Conservation (phyloP, 2,888 invertebrate species). For the Plagodis pulveraria region DNA sequence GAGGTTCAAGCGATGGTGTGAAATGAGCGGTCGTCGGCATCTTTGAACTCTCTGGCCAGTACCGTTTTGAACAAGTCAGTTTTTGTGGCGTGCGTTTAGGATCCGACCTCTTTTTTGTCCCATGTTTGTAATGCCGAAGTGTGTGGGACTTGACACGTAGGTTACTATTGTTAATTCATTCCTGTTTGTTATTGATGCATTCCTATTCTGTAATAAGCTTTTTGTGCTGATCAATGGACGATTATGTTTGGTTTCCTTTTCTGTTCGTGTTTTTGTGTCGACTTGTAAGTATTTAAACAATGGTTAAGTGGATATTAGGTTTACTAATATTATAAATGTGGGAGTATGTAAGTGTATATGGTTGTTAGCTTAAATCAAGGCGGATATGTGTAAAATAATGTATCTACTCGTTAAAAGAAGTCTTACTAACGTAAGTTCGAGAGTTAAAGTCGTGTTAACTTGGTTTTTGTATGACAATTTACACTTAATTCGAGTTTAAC, state of each 20-base stretch:
- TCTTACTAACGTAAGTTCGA: too few relatives aligned
- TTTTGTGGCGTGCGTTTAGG: slow-evolving; percentile 79
- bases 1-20: slow-evolving; percentile 72
- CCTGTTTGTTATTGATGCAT: slow-evolving; percentile 76
- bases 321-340: too few relatives aligned
- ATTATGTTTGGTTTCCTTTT: slow-evolving; percentile 49
- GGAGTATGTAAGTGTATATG: too few relatives aligned
- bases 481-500: too few relatives aligned
- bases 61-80: slow-evolving; percentile 75
- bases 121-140: slow-evolving; percentile 81
- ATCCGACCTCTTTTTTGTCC: slow-evolving; percentile 77
- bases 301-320: not conserved
- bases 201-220: slow-evolving; percentile 47
- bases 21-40: slow-evolving; percentile 70
- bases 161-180: slow-evolving; percentile 78
- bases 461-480: too few relatives aligned
- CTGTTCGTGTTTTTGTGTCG: slow-evolving; percentile 20
- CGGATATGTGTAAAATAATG: too few relatives aligned
- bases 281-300: slow-evolving; percentile 14
- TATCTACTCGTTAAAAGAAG: too few relatives aligned
- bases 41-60: slow-evolving; percentile 75
- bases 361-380: too few relatives aligned
- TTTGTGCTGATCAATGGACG: slow-evolving; percentile 34
- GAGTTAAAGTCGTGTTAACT: too few relatives aligned
- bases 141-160: slow-evolving; percentile 84